Evolutionary conservation across 2,113 vertebrate genomes (phyloP).

Genomic region (Cygnus atratus): DNA sequence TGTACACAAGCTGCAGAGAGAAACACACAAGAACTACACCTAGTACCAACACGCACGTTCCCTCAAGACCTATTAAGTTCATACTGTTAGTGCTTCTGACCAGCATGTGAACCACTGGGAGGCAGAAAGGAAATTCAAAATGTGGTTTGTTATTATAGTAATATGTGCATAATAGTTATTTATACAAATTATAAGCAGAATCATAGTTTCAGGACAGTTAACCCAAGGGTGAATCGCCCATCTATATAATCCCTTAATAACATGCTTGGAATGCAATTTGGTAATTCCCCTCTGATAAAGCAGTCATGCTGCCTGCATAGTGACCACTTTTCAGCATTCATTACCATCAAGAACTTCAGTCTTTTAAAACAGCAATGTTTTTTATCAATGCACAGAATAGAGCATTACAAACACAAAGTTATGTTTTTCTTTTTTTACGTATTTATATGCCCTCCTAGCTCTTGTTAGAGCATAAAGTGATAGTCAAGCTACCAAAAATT

Average conservation of each 20-base stretch:
- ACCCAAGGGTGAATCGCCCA: not conserved
- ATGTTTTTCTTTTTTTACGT: not conserved
- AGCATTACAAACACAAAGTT: not conserved
- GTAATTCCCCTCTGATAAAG: constrained; percentile 14
- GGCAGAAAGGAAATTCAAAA: not conserved
- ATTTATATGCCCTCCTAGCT: not conserved
- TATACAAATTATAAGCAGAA: not conserved
- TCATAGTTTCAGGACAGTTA: constrained; percentile 20
- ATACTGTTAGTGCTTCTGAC: not conserved
- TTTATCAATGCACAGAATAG: not conserved
- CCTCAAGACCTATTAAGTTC: not conserved
- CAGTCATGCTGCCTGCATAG: not conserved
- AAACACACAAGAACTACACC: not conserved
- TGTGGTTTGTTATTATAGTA: not conserved
- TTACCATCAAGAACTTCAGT: not conserved
- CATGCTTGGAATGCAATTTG: not conserved
- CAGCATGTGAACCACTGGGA: not conserved
- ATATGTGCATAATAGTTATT: not conserved
- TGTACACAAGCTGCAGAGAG: not conserved
- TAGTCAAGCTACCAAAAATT: not conserved
- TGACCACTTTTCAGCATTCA: not conserved
- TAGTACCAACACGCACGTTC: not conserved
- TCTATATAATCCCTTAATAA: constrained; percentile 28
- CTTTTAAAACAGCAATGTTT: not conserved
- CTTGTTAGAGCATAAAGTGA: not conserved